Percentiles rank a stretch among this genome's conserved stretches.
Evolutionary conservation across 2,888 invertebrate genomes (phyloP).

Genomic region (Vanessa cardui): DNA sequence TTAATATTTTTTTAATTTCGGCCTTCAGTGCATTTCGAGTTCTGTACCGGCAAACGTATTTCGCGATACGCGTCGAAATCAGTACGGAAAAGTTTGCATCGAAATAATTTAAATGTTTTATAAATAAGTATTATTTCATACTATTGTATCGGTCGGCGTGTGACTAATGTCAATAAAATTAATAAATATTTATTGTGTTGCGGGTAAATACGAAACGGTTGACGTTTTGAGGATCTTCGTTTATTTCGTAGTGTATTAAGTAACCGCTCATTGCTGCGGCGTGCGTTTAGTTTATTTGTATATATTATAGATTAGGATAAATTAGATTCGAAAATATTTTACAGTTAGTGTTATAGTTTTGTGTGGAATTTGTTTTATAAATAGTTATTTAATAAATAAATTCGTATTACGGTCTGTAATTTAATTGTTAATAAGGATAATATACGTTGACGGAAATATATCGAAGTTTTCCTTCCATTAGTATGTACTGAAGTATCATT

Average conservation of each 20-base stretch:
- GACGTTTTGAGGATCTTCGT: not conserved
- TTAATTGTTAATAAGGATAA: not conserved
- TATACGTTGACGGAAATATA: not conserved
- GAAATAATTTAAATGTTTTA: not conserved
- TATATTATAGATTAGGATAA: not conserved
- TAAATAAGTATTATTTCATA: conserved; percentile 2
- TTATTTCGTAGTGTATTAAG: not conserved
- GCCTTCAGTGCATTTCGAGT: not conserved
- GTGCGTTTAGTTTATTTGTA: not conserved
- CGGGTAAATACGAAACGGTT: conserved; percentile 18
- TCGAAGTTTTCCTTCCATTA: not conserved
- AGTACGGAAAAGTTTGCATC: not conserved
- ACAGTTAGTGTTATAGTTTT: too few relatives aligned
- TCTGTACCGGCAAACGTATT: not conserved
- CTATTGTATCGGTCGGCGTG: not conserved
- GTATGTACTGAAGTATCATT: not conserved
- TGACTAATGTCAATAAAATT: not conserved
- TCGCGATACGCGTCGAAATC: not conserved
- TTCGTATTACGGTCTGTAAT: not conserved
- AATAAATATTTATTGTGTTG: conserved; percentile 4
- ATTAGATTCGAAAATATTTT: too few relatives aligned
- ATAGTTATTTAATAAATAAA: not conserved
- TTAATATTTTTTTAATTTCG: not conserved
- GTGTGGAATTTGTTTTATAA: too few relatives aligned
- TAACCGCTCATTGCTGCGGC: not conserved